Evolutionary conservation across 2,888 invertebrate genomes (phyloP).

Genomic region (Drosophila tripunctata): DNA sequence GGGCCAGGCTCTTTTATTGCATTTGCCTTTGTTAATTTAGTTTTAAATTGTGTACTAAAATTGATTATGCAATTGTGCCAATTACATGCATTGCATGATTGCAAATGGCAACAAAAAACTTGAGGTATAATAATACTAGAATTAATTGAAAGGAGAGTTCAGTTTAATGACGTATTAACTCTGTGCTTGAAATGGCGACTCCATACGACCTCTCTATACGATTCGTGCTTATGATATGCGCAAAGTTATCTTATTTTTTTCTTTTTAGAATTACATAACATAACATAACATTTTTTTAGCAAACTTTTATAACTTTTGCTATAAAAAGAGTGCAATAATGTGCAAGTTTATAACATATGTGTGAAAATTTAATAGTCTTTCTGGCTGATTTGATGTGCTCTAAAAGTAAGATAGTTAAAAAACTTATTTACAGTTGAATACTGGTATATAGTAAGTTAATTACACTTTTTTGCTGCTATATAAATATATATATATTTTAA

Average conservation of each 20-base stretch:
- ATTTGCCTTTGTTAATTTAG: constrained; percentile 8
- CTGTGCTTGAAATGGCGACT: background rate
- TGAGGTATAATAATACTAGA: background rate
- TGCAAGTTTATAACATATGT: background rate
- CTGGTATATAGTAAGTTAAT: too few species aligned
- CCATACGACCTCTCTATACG: background rate
- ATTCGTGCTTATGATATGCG: background rate
- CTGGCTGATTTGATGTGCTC: background rate
- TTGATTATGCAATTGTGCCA: constrained; percentile 9
- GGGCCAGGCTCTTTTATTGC: constrained; percentile 10
- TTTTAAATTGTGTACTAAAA: constrained; percentile 5
- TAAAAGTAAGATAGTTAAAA: background rate
- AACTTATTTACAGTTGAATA: background rate
- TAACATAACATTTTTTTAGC: background rate
- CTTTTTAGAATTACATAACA: background rate
- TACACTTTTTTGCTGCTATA: background rate
- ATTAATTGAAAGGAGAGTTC: background rate
- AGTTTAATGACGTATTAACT: background rate
- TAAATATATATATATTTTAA: background rate
- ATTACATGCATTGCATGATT: background rate
- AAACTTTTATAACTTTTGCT: background rate
- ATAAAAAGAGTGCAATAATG: background rate
- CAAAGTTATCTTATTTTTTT: background rate
- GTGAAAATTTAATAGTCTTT: background rate
- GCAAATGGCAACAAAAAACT: background rate